These are phyloP conservation scores for Plusia festucae DNA, from an alignment of 2,888 invertebrate genomes.

Conservation along the genomic window DNA sequence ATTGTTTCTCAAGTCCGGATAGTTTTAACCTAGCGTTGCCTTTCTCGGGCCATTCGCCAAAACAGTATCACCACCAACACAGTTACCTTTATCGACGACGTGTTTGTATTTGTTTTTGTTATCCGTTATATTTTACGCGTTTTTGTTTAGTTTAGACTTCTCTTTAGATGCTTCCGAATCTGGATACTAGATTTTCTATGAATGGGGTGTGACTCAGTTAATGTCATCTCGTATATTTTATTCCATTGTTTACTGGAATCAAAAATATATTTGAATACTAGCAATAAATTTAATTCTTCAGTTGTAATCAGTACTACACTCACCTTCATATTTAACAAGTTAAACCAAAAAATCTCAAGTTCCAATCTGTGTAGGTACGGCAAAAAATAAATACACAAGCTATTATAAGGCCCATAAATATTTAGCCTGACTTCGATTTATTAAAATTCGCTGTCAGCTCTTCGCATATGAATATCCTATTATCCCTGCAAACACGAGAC, in stretches of 20 bases:
- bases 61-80: slow-evolving; percentile 40
- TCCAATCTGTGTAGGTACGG: not conserved
- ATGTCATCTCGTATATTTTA: not conserved
- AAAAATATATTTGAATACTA: not conserved
- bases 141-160: not conserved
- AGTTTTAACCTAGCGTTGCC: slow-evolving; percentile 24
- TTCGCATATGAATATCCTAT: not conserved
- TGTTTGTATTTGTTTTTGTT: slow-evolving; percentile 36
- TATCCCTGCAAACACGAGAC: not conserved
- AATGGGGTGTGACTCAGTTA: not conserved
- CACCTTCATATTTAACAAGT: not conserved
- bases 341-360: not conserved
- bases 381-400: not conserved
- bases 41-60: slow-evolving; percentile 36
- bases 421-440: not conserved
- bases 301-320: not conserved
- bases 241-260: not conserved
- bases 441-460: not conserved
- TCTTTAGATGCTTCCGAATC: not conserved
- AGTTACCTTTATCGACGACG: slow-evolving; percentile 44
- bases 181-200: not conserved
- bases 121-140: slow-evolving; percentile 50
- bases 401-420: not conserved
- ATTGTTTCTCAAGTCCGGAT: slow-evolving; percentile 7
- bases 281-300: not conserved